Evolutionary conservation across 2,797 vertebrate species (phyloP).

Genomic region (Stomatorhinus walkeri): DNA sequence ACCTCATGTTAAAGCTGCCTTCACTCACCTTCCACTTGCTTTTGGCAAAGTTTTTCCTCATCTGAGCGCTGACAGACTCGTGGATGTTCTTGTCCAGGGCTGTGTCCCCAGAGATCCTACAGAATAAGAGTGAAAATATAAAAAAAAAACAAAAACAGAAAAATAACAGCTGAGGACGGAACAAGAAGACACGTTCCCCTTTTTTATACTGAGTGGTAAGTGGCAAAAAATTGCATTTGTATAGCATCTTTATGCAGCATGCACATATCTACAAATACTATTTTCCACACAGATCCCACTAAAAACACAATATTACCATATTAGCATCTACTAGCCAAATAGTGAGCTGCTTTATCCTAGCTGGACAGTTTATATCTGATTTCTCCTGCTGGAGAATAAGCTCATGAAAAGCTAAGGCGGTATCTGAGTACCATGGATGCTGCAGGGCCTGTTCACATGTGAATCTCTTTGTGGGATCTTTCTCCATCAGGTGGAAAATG

Average conservation of each 20-base stretch:
- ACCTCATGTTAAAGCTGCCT: neutral
- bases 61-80: slow-evolving; percentile 93
- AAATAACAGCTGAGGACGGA: neutral
- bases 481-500: slow-evolving; percentile 93
- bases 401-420: neutral
- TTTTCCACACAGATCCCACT: neutral
- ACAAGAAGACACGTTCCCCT: neutral
- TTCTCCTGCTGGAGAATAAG: neutral
- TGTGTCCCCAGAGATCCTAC: slow-evolving; percentile 91
- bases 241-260: neutral
- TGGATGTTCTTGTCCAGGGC: slow-evolving; percentile 96
- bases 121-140: neutral
- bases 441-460: slow-evolving; percentile 89
- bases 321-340: neutral
- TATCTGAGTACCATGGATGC: slow-evolving; percentile 78
- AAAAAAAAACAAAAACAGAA: neutral
- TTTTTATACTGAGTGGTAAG: neutral
- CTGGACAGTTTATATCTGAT: neutral
- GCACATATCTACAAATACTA: neutral
- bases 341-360: neutral
- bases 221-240: neutral
- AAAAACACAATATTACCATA: neutral
- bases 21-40: slow-evolving; percentile 94
- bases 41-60: slow-evolving; percentile 97
- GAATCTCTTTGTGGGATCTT: slow-evolving; percentile 78